These are phyloP conservation scores for Ariopsis seemanni DNA, from an alignment of 2,113 vertebrate genomes.

Conservation along the genomic window DNA sequence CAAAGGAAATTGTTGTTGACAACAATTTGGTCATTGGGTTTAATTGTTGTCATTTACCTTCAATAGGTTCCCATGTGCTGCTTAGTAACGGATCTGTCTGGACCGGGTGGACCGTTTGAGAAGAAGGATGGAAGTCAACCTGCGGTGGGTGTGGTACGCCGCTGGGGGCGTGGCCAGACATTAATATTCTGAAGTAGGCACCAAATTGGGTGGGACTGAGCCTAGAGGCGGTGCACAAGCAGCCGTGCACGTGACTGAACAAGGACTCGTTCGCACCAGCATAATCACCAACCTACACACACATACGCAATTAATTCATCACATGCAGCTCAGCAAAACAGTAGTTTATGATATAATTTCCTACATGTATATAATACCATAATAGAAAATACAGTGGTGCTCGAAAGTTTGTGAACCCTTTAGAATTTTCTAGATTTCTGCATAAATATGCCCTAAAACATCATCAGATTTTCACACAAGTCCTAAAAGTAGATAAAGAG, in stretches of 20 bases:
- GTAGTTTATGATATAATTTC: too few species aligned
- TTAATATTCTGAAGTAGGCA: constrained; percentile 66
- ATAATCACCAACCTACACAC: constrained; percentile 60
- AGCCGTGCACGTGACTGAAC: constrained; percentile 16
- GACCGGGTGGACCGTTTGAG: background rate
- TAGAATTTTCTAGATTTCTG: too few species aligned
- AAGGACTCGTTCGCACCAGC: constrained; percentile 32
- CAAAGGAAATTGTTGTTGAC: background rate
- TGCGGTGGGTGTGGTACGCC: background rate
- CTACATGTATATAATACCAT: too few species aligned
- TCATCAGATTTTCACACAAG: too few species aligned
- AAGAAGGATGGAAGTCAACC: background rate
- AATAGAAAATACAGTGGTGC: too few species aligned
- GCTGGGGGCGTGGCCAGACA: constrained; percentile 58
- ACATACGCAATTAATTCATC: background rate
- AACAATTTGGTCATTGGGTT: background rate
- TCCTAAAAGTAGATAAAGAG: too few species aligned
- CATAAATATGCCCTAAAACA: too few species aligned
- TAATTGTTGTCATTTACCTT: constrained; percentile 52
- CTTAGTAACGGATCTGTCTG: constrained; percentile 44
- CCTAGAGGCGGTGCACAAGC: constrained; percentile 46
- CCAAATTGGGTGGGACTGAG: constrained; percentile 59
- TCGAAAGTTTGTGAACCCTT: too few species aligned
- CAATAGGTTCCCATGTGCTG: constrained; percentile 58
- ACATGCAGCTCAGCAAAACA: too few species aligned